Evolutionary conservation across 2,888 invertebrate species (phyloP), one percentile per base, ranked within the genome.

Genomic region (Apotomis betuletana): DNA sequence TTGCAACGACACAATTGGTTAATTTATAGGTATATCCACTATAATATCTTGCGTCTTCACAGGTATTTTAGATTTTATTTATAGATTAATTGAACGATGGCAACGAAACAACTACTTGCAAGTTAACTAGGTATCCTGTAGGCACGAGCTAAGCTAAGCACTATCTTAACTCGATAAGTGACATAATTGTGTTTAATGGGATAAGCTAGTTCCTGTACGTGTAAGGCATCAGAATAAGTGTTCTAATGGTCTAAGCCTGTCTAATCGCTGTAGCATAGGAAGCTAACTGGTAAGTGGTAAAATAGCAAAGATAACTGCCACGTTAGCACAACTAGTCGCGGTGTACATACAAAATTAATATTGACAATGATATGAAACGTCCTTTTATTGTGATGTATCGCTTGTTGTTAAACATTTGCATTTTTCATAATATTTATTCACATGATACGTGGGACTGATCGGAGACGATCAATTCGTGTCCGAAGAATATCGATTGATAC

Each of bases 171-270:
- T 4, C 60, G 60, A 61, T 61, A 61, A 61, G 46, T 46, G 60
- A 61, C 60, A 46, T 61, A 61, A 46, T 61, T 44, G 15, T 46
- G 46, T 61, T 61, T 61, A 61, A 61, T 61, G 60, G 60, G 60
- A 61, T 61, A 46, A 61, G 46, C 46, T 41, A 61, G 60, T 61
- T 61, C 60, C 46, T 46, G 60, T 46, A 61, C 44, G 60, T 61
- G 38, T 6, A 41, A 36, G 58, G 36, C 38, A 58, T 38, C 38
- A 58, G 12, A 10, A n/a, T 58, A 58, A 12, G 58, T 5, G 6
- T 27, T 58, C 12, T 36, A 6, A n/a, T 54, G n/a, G 15, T n/a
- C 10, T 51, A 51, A 62, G 62, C 51, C 62, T 8, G n/a, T 62
- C 51, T 62, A 36, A 62, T 62, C 51, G 62, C 62, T 36, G 62